Evolutionary conservation across 92 coral and sea anemone species (phyloP).

Genomic region (Palythoa caribaeorum): DNA sequence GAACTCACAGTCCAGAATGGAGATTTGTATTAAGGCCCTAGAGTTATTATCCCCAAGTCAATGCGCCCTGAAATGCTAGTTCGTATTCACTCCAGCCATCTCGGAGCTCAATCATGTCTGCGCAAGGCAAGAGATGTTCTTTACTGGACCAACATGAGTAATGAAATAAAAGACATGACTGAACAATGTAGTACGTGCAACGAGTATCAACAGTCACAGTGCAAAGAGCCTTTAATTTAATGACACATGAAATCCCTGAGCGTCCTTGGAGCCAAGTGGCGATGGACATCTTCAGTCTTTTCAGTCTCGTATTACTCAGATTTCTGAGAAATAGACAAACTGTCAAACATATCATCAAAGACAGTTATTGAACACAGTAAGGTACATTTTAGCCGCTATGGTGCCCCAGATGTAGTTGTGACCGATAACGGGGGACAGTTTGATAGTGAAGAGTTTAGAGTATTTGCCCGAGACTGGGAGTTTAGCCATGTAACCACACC

Average conservation of each 20-base stretch:
- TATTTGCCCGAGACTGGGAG: background rate
- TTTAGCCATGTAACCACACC: no score
- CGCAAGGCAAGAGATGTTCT: constrained; percentile 6
- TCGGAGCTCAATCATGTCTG: no score
- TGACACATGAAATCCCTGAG: constrained; percentile 63
- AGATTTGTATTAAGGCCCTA: no score
- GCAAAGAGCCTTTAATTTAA: background rate
- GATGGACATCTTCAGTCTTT: constrained; percentile 28
- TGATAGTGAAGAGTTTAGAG: constrained; percentile 23
- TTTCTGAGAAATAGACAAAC: constrained; percentile 34
- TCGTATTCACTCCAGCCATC: no score
- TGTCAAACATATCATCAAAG: constrained; percentile 28
- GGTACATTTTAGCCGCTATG: constrained; percentile 35
- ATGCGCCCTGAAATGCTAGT: no score
- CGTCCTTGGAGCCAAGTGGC: background rate
- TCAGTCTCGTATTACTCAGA: constrained; percentile 21
- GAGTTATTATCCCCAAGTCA: no score
- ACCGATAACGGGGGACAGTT: constrained; percentile 49
- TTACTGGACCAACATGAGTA: constrained; percentile 60
- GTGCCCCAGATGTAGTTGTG: constrained; percentile 15
- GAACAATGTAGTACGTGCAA: no score
- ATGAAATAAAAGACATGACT: constrained; percentile 24
- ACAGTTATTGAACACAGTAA: constrained; percentile 28
- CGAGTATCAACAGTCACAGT: no score
- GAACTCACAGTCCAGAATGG: background rate